Base-by-base conservation (phyloP, 2,888 invertebrate genomes). In the Malacosoma neustria region DNA sequence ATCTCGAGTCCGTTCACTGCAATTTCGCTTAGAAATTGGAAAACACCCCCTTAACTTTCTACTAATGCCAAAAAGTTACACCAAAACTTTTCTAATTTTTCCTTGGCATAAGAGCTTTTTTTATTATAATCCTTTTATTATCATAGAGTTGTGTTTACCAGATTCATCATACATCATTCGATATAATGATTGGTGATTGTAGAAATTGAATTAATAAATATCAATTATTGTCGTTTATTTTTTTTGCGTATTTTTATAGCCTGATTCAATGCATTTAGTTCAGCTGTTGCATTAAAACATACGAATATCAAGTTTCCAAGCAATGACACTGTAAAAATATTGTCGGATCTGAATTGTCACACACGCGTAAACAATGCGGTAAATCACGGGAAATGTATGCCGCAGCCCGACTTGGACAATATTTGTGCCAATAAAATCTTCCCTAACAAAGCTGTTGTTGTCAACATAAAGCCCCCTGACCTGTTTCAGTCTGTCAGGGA, bases 371-470 rank as follows among this genome's bases (percentile, higher is more conserved):
- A 84, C 81, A 81, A 72, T 66, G 69, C 80, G 60, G 76, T 82
- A 84, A 82, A 82, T 84, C 81, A 81, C 70, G 59, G 67, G 61
- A 64, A 75, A 68, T 70, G 69, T 62, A 67, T 69, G 69, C 70
- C 72, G 59, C 72, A 69, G 67, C 72, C 72, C 72, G 67, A 72
- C 74, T 76, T 75, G 71, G 72, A 74, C 79, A 77, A 79, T 81
- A 80, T 82, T 81, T 82, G 76, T 77, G 79, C 74, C 80, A 82
- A 82, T 82, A 82, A 77, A 81, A 81, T 75, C 66, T 62, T 71
- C 72, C 66, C 71, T 72, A 70, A 79, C 79, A 80, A 80, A 77
- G 76, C 75, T 81, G 76, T 80, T 80, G 79, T 79, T 81, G 79
- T 80, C 79, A 79, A 67, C 68, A 64, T 57, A 70, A 72, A 72